Evolutionary conservation across 2,113 vertebrate species (phyloP).

Genomic region (Globicephala melas): DNA sequence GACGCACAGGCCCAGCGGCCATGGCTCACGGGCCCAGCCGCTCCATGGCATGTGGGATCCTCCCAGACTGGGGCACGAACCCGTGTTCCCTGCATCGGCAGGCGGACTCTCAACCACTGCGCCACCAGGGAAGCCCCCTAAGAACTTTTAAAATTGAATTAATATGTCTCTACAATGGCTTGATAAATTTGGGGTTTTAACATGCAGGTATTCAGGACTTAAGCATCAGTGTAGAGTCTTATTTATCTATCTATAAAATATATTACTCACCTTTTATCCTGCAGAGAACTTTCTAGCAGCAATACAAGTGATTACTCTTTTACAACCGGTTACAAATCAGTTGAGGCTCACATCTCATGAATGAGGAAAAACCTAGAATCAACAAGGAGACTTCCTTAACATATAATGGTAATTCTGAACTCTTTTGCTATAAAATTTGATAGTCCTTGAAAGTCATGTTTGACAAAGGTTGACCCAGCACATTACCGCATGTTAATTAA

Average conservation of each 20-base stretch:
- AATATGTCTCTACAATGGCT: not conserved
- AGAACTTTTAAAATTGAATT: slow-evolving; percentile 20
- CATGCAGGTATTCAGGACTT: not conserved
- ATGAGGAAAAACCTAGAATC: slow-evolving; percentile 10
- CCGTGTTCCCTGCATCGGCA: too few relatives aligned
- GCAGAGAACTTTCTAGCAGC: not conserved
- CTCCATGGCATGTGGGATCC: too few relatives aligned
- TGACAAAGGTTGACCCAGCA: not conserved
- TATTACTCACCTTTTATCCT: slow-evolving; percentile 38
- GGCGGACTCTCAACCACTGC: too few relatives aligned
- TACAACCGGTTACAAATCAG: not conserved
- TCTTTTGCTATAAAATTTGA: not conserved
- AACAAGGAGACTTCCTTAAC: not conserved
- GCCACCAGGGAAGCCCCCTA: not conserved
- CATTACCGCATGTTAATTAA: not conserved
- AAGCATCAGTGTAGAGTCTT: not conserved
- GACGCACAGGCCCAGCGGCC: too few relatives aligned
- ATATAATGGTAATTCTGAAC: not conserved
- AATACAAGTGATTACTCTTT: slow-evolving; percentile 14
- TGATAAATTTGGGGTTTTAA: slow-evolving; percentile 29
- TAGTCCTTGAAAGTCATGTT: not conserved
- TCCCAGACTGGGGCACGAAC: too few relatives aligned
- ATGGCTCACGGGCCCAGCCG: too few relatives aligned
- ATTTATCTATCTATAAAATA: not conserved
- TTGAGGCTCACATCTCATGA: not conserved